Conservation (phyloP, 2,113 vertebrate species). For the Antechinus flavipes region DNA sequence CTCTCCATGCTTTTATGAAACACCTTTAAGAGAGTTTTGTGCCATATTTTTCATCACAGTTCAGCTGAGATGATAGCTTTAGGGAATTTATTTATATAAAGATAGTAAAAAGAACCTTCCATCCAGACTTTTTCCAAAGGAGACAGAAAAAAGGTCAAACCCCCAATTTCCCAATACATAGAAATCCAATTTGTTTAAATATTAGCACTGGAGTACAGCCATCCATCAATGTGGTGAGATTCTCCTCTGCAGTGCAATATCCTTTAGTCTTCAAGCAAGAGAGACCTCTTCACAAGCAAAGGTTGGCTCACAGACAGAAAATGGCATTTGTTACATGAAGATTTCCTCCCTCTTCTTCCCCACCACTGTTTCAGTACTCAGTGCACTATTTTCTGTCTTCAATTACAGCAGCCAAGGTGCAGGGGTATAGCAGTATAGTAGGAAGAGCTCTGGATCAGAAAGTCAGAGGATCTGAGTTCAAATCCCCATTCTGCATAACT, state of each 20-base stretch:
- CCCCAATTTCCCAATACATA: too few relatives aligned
- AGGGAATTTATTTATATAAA: background rate
- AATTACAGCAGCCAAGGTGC: background rate
- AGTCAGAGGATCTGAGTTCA: background rate
- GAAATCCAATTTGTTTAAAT: conserved; percentile 6
- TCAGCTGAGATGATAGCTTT: background rate
- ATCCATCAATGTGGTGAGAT: background rate
- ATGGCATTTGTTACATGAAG: background rate
- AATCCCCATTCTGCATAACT: background rate
- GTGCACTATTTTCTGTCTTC: too few relatives aligned
- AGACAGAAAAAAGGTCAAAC: background rate
- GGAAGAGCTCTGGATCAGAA: background rate
- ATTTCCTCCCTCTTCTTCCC: background rate
- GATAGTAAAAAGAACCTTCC: background rate
- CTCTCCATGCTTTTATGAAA: background rate
- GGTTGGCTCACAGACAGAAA: background rate
- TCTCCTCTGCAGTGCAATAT: background rate
- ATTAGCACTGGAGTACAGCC: background rate
- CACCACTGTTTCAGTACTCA: background rate
- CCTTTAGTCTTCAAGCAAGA: background rate
- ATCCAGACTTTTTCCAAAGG: background rate
- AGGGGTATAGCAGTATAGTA: background rate
- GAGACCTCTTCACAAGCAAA: background rate
- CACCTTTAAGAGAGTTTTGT: fast-evolving
- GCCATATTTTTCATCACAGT: background rate